These are phyloP conservation scores for Rhadina sibilatrix DNA, from an alignment of 2,113 vertebrate genomes.

Conservation along the genomic window DNA sequence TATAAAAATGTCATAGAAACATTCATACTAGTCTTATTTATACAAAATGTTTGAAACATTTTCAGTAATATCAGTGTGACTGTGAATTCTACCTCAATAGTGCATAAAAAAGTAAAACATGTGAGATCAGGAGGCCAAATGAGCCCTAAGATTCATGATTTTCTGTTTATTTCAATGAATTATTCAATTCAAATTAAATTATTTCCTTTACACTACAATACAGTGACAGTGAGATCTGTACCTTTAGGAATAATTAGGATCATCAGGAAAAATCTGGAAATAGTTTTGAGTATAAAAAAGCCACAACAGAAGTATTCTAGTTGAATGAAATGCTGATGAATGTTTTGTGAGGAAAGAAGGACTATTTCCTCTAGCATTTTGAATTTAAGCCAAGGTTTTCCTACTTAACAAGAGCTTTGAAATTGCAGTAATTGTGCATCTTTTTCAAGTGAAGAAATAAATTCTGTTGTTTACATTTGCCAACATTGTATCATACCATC, in stretches of 20 bases:
- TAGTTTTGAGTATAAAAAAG: background rate
- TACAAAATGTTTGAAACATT: background rate
- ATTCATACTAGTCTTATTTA: background rate
- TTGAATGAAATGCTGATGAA: background rate
- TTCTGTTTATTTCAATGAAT: background rate
- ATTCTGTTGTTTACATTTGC: background rate
- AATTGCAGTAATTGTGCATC: background rate
- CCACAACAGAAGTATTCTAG: background rate
- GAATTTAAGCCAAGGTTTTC: background rate
- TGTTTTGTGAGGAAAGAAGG: background rate
- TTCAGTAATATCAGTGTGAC: background rate
- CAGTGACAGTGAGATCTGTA: background rate
- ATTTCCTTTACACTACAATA: background rate
- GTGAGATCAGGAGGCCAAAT: background rate
- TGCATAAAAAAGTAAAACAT: background rate
- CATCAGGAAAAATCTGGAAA: background rate
- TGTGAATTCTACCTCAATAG: background rate
- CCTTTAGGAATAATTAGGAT: background rate
- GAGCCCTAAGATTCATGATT: background rate
- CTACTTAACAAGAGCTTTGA: background rate
- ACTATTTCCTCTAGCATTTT: background rate
- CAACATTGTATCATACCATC: background rate
- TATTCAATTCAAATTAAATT: background rate
- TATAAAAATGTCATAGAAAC: background rate
- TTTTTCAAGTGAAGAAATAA: background rate